A percentile compares a stretch with the other conserved stretches of the same genome.
These are phyloP conservation scores for Drosophila kepulauana DNA, from an alignment of 1,140 invertebrate genomes.

Conservation along the genomic window DNA sequence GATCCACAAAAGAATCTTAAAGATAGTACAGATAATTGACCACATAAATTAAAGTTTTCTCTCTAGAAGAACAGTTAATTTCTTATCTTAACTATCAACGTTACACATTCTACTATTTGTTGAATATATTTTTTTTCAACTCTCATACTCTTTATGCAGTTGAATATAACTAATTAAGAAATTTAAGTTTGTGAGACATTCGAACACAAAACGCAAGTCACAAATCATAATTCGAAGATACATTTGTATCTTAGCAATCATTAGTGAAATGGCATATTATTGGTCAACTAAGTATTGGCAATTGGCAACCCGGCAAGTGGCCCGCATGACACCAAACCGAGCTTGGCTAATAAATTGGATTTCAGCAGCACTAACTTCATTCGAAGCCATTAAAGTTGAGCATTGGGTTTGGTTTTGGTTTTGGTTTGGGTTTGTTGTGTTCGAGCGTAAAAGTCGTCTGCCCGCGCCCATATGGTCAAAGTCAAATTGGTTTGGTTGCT, in stretches of 20 bases:
- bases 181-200: too few relatives aligned
- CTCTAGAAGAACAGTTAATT: too few relatives aligned
- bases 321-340: slow-evolving; percentile 32
- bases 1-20: too few relatives aligned
- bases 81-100: too few relatives aligned
- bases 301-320: slow-evolving; percentile 13
- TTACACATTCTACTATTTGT: too few relatives aligned
- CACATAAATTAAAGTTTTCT: too few relatives aligned
- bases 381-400: slow-evolving; percentile 49
- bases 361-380: slow-evolving; percentile 41
- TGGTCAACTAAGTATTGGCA: slow-evolving; percentile 1
- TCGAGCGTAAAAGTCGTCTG: slow-evolving; percentile 52
- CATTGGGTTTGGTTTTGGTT: neutral
- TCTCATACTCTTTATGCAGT: too few relatives aligned
- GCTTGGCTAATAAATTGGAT: slow-evolving; percentile 37
- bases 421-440: slow-evolving; percentile 7
- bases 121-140: too few relatives aligned
- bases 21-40: too few relatives aligned
- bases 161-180: too few relatives aligned
- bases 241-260: neutral
- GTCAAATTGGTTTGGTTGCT: slow-evolving; percentile 47
- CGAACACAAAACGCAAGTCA: too few relatives aligned
- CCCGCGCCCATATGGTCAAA: slow-evolving; percentile 74
- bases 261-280: neutral
- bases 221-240: neutral